A percentile compares a stretch with the other conserved stretches of the same genome.
phyloP scores from a whole-genome alignment of 2,888 invertebrate genomes.

The Tipula lateralis region DNA sequence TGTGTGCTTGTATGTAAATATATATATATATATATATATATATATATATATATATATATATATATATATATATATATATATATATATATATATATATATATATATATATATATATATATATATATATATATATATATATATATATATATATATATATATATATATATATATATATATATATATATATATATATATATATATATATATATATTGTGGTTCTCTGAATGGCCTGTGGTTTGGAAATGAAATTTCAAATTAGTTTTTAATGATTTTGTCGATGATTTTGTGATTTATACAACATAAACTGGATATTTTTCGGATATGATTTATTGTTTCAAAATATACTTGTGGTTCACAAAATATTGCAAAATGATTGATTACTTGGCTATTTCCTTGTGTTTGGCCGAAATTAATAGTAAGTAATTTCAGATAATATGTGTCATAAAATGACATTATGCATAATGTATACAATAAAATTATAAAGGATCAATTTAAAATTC shows the following conservation, averaged over 20 bases:
- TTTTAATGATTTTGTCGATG: slow-evolving; percentile 24
- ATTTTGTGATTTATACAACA: slow-evolving; percentile 5
- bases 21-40: no score
- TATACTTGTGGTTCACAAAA: not conserved
- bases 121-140: no score
- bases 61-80: no score
- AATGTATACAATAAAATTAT: not conserved
- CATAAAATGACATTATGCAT: not conserved
- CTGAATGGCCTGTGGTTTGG: not conserved
- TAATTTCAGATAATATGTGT: not conserved
- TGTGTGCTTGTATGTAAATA: no score
- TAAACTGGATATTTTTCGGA: not conserved
- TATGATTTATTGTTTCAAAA: slow-evolving; percentile 19
- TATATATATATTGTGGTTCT: not conserved
- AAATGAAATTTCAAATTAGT: not conserved
- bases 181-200: not conserved
- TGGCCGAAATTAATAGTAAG: not conserved
- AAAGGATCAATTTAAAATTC: not conserved
- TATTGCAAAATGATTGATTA: not conserved
- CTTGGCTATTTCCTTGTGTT: not conserved
- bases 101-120: no score
- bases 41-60: no score
- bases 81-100: no score
- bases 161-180: no score
- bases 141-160: no score